These are phyloP conservation scores for Crambe crambe DNA, from an alignment of 37 sponge, comb jelly and placozoan species.

Conservation along the genomic window DNA sequence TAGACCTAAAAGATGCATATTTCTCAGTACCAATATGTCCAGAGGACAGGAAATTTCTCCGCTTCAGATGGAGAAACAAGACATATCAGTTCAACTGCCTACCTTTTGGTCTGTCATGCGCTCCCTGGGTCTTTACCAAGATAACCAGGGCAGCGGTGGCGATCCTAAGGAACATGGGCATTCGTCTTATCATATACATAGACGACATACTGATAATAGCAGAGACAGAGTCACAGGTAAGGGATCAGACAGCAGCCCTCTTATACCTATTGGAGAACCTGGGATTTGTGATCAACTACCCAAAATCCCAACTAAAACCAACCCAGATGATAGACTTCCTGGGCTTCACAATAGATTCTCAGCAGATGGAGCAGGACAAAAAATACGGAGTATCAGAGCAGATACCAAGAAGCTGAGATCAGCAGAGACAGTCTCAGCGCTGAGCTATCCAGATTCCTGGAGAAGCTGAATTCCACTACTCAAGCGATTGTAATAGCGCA, in stretches of 20 bases:
- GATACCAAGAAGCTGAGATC: too few species aligned
- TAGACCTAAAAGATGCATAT: conserved; percentile 60
- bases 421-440: too few species aligned
- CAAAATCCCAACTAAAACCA: not conserved
- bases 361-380: too few species aligned
- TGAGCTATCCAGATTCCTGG: too few species aligned
- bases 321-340: conserved; percentile 43
- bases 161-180: conserved; percentile 5
- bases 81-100: conserved; percentile 43
- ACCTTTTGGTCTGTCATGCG: conserved; percentile 41
- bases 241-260: not conserved
- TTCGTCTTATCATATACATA: conserved; percentile 29
- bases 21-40: conserved; percentile 10
- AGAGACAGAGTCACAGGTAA: too few species aligned
- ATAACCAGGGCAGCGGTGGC: conserved; percentile 23
- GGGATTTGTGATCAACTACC: conserved; percentile 26
- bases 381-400: too few species aligned
- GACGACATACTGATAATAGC: conserved; percentile 62
- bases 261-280: conserved; percentile 30
- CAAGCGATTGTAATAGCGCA: conserved; percentile 25
- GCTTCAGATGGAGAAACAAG: too few species aligned
- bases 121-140: conserved; percentile 50
- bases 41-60: conserved; percentile 14
- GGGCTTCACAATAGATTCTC: too few species aligned
- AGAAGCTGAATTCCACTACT: too few species aligned